Conservation (phyloP, 1,140 invertebrate species). For the Hycleus phaleratus region DNA sequence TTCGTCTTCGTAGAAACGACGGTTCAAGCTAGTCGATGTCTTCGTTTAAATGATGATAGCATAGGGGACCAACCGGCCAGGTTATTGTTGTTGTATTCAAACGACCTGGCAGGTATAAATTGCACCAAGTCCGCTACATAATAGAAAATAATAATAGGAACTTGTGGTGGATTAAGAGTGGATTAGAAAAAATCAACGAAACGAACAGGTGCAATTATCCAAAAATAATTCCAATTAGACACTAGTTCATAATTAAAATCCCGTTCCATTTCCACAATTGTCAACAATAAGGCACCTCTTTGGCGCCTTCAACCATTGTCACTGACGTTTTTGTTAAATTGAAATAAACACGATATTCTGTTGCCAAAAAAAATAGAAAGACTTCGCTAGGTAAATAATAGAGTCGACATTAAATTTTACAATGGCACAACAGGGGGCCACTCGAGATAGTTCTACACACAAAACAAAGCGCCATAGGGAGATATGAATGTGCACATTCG, state of each 20-base stretch:
- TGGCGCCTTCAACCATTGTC: too few relatives aligned
- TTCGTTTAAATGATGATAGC: neutral
- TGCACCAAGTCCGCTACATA: neutral
- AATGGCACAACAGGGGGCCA: constrained; percentile 15
- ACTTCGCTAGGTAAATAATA: constrained; percentile 8
- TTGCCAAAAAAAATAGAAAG: too few relatives aligned
- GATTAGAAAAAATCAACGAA: too few relatives aligned
- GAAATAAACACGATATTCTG: too few relatives aligned
- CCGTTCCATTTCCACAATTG: too few relatives aligned
- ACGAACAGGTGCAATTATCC: too few relatives aligned
- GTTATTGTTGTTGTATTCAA: neutral
- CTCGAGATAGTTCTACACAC: constrained; percentile 10
- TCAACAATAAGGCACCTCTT: too few relatives aligned
- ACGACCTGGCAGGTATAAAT: neutral
- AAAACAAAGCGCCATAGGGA: constrained; percentile 15
- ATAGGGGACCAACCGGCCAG: neutral
- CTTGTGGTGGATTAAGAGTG: too few relatives aligned
- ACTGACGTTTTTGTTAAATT: too few relatives aligned
- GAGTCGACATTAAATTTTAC: constrained; percentile 5
- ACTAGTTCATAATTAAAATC: too few relatives aligned
- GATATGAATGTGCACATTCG: neutral
- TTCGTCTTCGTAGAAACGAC: neutral
- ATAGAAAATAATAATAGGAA: neutral
- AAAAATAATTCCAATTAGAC: too few relatives aligned
- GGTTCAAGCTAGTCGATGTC: neutral